A percentile compares a stretch with the other conserved stretches of the same genome.
Evolutionary conservation across 2,113 vertebrate species (phyloP).

Genomic region (Fregata magnificens): DNA sequence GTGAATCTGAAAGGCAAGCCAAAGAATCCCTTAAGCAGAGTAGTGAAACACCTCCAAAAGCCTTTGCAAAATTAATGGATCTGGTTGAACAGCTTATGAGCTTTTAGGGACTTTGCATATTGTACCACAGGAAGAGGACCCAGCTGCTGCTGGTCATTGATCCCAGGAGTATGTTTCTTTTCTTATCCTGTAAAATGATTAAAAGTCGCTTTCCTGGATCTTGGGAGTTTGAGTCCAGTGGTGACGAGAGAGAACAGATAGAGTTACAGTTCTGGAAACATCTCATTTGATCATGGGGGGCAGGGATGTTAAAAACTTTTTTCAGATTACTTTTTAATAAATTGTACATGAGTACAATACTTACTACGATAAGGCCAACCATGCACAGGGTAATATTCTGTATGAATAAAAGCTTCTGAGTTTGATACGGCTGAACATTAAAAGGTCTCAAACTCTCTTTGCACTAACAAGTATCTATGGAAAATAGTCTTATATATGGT

Average conservation of each 20-base stretch:
- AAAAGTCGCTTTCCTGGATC: neutral
- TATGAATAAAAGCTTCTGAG: neutral
- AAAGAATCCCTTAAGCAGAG: neutral
- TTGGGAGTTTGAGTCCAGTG: neutral
- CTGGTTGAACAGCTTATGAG: neutral
- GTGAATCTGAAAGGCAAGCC: neutral
- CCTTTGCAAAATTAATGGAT: neutral
- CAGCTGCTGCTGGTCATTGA: neutral
- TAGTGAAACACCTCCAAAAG: neutral
- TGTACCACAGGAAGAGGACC: neutral
- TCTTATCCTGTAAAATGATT: neutral
- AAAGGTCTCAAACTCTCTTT: neutral
- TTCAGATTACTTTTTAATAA: neutral
- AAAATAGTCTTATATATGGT: neutral
- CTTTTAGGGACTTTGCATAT: neutral
- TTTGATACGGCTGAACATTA: neutral
- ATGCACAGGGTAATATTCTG: neutral
- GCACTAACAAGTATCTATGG: neutral
- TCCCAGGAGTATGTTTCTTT: neutral
- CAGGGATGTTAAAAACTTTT: neutral
- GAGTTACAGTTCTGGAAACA: neutral
- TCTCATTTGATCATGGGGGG: neutral
- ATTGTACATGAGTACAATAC: rapidly evolving
- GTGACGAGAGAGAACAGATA: neutral
- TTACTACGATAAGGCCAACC: neutral